Evolutionary conservation across 2,113 vertebrate genomes (phyloP).

Genomic region (Gymnarchus niloticus): DNA sequence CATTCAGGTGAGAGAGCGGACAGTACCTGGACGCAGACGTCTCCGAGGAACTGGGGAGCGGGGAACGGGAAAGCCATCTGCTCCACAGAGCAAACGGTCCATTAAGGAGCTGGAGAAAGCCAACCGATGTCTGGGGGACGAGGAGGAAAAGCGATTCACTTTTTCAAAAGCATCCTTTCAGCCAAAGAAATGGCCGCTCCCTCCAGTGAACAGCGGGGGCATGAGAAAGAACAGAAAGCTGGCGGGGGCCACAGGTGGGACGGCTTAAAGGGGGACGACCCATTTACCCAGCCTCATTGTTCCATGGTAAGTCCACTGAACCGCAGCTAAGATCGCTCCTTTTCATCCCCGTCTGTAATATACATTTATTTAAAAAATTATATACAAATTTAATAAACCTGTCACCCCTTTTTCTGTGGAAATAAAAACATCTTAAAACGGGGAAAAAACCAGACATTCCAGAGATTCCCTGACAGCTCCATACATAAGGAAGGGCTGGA

Average conservation of each 20-base stretch:
- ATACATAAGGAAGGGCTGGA: slow-evolving; percentile 77
- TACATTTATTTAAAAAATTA: slow-evolving; percentile 16
- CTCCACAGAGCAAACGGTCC: not conserved
- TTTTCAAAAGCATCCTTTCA: not conserved
- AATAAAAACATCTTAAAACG: slow-evolving; percentile 68
- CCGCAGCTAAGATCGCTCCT: not conserved
- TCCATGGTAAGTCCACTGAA: not conserved
- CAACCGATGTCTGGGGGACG: not conserved
- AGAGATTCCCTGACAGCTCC: slow-evolving; percentile 82
- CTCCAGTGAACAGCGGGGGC: slow-evolving; percentile 2
- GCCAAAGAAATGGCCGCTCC: slow-evolving; percentile 7
- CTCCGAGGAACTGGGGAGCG: not conserved
- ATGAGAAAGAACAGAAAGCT: not conserved
- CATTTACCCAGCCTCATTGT: not conserved
- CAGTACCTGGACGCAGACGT: slow-evolving; percentile 21
- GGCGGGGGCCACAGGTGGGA: not conserved
- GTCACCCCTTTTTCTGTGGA: slow-evolving; percentile 47
- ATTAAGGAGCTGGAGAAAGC: too few relatives aligned
- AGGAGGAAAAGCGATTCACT: slow-evolving; percentile 16
- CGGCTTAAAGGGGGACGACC: not conserved
- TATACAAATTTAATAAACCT: slow-evolving; percentile 45
- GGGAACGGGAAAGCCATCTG: not conserved
- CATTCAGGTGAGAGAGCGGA: not conserved
- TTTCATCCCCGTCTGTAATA: slow-evolving; percentile 24
- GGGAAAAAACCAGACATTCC: slow-evolving; percentile 77